A percentile compares a stretch with the other conserved stretches of the same genome.
Conservation (phyloP, 1,140 invertebrate genomes). For the Chelonus insularis region DNA sequence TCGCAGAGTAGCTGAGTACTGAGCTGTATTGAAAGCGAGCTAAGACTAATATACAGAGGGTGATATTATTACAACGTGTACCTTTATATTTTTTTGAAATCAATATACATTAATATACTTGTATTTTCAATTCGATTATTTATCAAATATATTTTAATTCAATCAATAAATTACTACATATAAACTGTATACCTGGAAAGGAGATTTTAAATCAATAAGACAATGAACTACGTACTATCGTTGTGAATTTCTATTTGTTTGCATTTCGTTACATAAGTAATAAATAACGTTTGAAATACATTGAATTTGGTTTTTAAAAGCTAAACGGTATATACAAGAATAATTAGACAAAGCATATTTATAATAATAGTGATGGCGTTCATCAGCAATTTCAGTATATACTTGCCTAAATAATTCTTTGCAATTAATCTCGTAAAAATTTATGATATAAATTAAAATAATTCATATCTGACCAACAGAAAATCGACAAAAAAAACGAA, state of each 20-base stretch:
- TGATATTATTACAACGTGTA: background rate
- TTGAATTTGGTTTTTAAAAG: constrained; percentile 32
- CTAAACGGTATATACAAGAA: constrained; percentile 31
- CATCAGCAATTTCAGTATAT: background rate
- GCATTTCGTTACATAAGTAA: constrained; percentile 28
- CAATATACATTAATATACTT: too few relatives aligned
- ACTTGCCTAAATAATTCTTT: background rate
- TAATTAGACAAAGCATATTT: constrained; percentile 10
- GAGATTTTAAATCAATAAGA: too few relatives aligned
- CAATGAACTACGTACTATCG: background rate
- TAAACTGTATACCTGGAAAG: too few relatives aligned
- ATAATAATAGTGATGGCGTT: background rate
- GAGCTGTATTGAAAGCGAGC: background rate
- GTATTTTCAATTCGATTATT: too few relatives aligned
- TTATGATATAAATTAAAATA: background rate
- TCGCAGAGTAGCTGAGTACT: constrained; percentile 23
- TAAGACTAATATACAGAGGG: background rate
- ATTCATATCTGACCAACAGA: background rate
- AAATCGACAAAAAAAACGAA: background rate
- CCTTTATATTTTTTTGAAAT: too few relatives aligned
- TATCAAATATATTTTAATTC: too few relatives aligned
- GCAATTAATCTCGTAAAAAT: constrained; percentile 11
- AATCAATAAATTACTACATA: too few relatives aligned
- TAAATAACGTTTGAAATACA: constrained; percentile 38
- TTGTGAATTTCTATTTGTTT: constrained; percentile 8